These are phyloP conservation scores for Melinopterus prodromus DNA, from an alignment of 2,888 invertebrate genomes.

Conservation along the genomic window DNA sequence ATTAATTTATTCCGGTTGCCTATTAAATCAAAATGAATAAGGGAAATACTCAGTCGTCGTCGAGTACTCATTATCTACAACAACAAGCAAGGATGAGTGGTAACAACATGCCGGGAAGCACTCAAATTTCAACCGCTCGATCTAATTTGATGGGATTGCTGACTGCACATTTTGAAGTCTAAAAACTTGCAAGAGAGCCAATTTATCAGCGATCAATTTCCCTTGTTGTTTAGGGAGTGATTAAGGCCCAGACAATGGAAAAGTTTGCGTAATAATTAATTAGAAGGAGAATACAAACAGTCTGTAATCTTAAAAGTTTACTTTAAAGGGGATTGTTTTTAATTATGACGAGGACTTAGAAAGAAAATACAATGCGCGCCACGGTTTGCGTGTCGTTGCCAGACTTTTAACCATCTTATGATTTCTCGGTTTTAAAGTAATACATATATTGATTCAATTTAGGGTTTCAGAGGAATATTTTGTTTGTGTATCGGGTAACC, in stretches of 20 bases:
- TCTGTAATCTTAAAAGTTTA: not conserved
- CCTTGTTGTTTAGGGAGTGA: not conserved
- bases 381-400: not conserved
- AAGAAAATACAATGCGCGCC: not conserved
- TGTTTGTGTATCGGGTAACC: too few relatives aligned
- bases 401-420: not conserved
- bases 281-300: not conserved
- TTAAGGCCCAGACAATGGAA: not conserved
- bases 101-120: constrained; percentile 9
- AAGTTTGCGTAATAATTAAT: not conserved
- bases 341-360: not conserved
- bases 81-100: not conserved
- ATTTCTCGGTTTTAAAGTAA: too few relatives aligned
- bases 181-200: constrained; percentile 16
- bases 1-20: not conserved
- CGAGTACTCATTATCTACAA: constrained; percentile 14
- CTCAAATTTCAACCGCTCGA: constrained; percentile 20
- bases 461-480: too few relatives aligned
- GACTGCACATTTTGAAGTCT: constrained; percentile 15
- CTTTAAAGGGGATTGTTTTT: not conserved
- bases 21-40: not conserved
- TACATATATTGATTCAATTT: too few relatives aligned
- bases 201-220: constrained; percentile 16
- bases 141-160: constrained; percentile 12
- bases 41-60: not conserved